These are phyloP conservation scores for Falco biarmicus DNA, from an alignment of 2,797 vertebrate genomes.

Conservation along the genomic window DNA sequence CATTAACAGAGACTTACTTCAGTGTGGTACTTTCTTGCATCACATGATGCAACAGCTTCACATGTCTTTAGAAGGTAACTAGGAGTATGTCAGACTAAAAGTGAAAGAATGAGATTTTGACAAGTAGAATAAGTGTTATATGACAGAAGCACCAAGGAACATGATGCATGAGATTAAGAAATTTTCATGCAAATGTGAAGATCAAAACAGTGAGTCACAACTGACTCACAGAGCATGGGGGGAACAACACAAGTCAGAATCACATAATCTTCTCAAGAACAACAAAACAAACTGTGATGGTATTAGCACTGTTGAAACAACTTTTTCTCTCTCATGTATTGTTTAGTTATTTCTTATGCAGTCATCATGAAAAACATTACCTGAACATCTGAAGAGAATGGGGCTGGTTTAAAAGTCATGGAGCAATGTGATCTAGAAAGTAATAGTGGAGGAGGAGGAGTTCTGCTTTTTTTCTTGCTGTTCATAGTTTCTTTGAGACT, in stretches of 20 bases:
- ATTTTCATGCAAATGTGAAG: background rate
- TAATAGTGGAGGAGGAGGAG: constrained; percentile 88
- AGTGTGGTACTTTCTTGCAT: background rate
- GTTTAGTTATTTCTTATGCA: background rate
- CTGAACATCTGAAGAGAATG: constrained; percentile 81
- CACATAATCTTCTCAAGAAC: background rate
- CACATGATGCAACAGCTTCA: background rate
- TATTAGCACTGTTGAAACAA: background rate
- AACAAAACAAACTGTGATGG: background rate
- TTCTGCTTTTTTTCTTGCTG: constrained; percentile 66
- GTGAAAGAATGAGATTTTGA: background rate
- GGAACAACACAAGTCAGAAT: background rate
- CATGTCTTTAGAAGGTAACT: background rate
- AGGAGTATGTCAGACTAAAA: background rate
- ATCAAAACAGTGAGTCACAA: constrained; percentile 33
- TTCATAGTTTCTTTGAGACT: constrained; percentile 61
- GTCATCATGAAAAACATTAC: constrained; percentile 63
- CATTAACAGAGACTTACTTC: background rate
- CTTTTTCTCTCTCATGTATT: background rate
- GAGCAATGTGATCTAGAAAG: constrained; percentile 83
- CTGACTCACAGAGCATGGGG: background rate
- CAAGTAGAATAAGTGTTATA: background rate
- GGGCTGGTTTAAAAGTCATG: constrained; percentile 87
- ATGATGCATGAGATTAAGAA: background rate
- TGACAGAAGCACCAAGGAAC: background rate